Base-by-base conservation (phyloP, 1,140 invertebrate genomes). In the Drosophila kikkawai region DNA sequence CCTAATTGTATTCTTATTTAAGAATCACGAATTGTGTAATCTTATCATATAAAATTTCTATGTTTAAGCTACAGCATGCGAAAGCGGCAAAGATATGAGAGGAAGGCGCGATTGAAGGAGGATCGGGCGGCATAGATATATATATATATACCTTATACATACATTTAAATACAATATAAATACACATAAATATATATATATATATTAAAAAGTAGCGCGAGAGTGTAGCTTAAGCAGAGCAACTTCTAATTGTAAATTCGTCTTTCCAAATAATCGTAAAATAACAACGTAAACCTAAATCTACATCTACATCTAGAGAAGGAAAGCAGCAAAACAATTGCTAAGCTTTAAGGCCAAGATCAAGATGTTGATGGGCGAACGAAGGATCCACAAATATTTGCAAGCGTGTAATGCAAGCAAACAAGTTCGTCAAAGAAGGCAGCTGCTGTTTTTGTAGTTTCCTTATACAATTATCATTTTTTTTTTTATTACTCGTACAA, bases 261-360 rank as follows among this genome's bases (percentile, higher is more conserved):
- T 88, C 85, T 88, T 88, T 88, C 85, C 85, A 88, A 88, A 90
- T 88, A 88, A 90, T 81, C 81, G 66, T 79, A 90, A 59, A 61
- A 75, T 68, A 83, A 79, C n/a, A 55, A 55, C 51, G 34, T 88
- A 88, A 82, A 79, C 19, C 42, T 57, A 78, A 58, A 69, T 59
- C 32, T 55, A 68, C 39, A 55, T 22, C 41, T 44, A 50, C 39
- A 77, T 12, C 19, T 39, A 56, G 34, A 80, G 57, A 50, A 69
- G 67, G 34, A 51, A 69, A 64, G 45, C 65, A 65, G 26, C 41
- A 58, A 61, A 64, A 59, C 3, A 17, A 77, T 55, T 36, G 61
- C 37, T 53, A 70, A 75, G 73, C 67, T 53, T 45, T 68, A 70
- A 63, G 55, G 55, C 39, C 61, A 61, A 61, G 47, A 75, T 63